Evolutionary conservation across 2,113 vertebrate genomes (phyloP), one percentile per base, ranked within the genome.

Genomic region (Hippocampus barbouri): DNA sequence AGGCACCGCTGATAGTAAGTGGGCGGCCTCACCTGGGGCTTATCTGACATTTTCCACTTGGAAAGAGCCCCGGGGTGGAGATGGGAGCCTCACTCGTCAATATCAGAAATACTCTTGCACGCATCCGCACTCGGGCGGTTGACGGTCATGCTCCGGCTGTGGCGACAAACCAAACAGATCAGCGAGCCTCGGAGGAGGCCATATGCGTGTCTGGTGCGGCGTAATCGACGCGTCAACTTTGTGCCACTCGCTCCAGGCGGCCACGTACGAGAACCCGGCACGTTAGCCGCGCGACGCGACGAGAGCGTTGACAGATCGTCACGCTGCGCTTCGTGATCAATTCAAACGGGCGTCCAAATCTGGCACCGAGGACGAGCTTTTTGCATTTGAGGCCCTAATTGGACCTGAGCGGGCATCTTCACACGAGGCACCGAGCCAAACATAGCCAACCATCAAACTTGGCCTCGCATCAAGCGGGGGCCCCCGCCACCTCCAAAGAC

Each of bases 171-270:
- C 41, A 63, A 84, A 82, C 67, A 81, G 82, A 85, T 89, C 87
- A 86, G 72, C 78, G 69, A 74, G 61, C 60, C 82, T 85, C 70
- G 20, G 21, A 70, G 80, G 76, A 75, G 62, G 59, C 59, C 30
- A 45, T 1, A 62, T 21, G 38, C 16, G 63, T 60, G 53, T 30
- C 71, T 69, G 81, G 74, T 64, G 72, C 34, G 68, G 77, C 77
- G 74, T 79, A 85, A 90, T 89, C 86, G 49, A 86, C 83, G 85
- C 82, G 73, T 85, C 86, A 88, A 89, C 89, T 90, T 80, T 84
- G 85, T 87, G 86, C 83, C 83, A 87, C 85, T 88, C 83, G 81
- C 84, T 86, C 79, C 75, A 89, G 83, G 87, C 81, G 80, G 81
- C 68, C 80, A 84, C 49, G 70, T 88, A 80, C 81, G 89, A 89